Base-by-base conservation (phyloP, 2,113 vertebrate species). In the Trichechus manatus region DNA sequence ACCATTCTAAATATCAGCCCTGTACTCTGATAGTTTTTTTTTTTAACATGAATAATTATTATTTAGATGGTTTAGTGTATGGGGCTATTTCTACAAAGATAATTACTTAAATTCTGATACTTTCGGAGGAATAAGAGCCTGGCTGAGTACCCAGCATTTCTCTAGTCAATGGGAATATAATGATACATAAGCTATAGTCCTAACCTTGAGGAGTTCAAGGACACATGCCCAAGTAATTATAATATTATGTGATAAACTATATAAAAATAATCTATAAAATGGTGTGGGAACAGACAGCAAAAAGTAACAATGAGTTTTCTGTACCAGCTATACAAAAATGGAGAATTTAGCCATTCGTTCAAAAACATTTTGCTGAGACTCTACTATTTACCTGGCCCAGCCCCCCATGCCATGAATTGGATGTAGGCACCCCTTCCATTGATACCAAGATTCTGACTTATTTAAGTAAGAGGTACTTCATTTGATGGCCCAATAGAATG, bases 391-490 rank as follows among this genome's bases (percentile, higher is more conserved):
- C 22, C 31, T 77, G 66, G 8, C 3, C 17, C 33, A n/a, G 0
- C 13, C 3, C 1, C n/a, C 56, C 4, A 29, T 33, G 7, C 29
- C 20, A 36, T 64, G 14, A 42, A 0, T 0, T 70, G 8, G 0
- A 29, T n/a, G 1, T 31, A 72, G 10, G 6, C 1, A 56, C 11
- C 13, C 3, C 22, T 93, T 89, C 6, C 42, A n/a, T 61, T 86
- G 9, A 39, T 29, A 53, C 3, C 1, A 9, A 53, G 14, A 72
- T 11, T 47, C 19, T 56, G 13, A n/a, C 39, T 87, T 50, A 59
- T 74, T 44, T 70, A 86, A 53, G n/a, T 87, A 72, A 39, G 22
- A 66, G 56, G 81, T 47, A 17, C 19, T 33, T 82, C 33, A 59
- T 42, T 82, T 78, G 53, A 56, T 39, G 27, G 0, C 13, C 15